Conservation (phyloP, 2,888 invertebrate genomes). For the Homarus gammarus region DNA sequence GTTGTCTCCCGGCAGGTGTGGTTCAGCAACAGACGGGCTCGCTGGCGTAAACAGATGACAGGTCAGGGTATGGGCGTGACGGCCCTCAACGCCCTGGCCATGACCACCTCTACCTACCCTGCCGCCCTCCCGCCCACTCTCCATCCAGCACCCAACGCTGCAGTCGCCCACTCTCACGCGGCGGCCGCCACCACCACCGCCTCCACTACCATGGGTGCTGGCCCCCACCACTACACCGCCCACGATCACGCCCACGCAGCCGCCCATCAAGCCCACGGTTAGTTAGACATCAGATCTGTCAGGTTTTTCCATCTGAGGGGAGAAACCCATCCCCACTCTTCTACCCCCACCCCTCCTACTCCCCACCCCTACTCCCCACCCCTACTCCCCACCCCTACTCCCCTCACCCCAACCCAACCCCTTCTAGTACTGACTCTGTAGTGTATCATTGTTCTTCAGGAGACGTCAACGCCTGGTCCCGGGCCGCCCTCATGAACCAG, state of each 20-base stretch:
- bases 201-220: background rate
- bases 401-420: too few species aligned
- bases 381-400: too few species aligned
- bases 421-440: background rate
- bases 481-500: constrained; percentile 62
- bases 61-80: constrained; percentile 72
- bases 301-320: too few species aligned
- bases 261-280: constrained; percentile 57
- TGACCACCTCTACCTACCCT: constrained; percentile 64
- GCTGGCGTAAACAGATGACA: constrained; percentile 91
- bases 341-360: background rate
- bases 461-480: constrained; percentile 57
- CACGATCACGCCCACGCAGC: constrained; percentile 33
- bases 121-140: constrained; percentile 48
- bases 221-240: background rate
- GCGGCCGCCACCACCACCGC: constrained; percentile 31
- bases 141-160: constrained; percentile 29
- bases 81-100: constrained; percentile 69
- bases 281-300: background rate
- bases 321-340: too few species aligned
- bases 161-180: constrained; percentile 5
- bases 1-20: constrained; percentile 88
- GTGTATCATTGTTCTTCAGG: constrained; percentile 27
- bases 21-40: constrained; percentile 97
- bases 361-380: background rate